Conservation (phyloP, 1,140 invertebrate species). For the Olivierus martensii region DNA sequence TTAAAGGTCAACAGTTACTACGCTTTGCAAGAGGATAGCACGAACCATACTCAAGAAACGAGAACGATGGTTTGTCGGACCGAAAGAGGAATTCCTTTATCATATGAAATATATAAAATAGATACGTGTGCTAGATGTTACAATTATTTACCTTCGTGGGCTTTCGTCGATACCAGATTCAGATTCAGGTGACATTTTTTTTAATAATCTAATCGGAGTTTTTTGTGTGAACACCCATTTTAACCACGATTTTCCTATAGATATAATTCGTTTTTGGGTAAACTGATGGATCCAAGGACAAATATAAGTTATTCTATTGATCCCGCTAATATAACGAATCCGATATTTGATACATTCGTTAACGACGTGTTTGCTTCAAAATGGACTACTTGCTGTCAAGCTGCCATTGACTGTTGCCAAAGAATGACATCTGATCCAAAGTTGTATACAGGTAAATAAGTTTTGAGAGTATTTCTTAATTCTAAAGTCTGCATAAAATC, state of each 20-base stretch:
- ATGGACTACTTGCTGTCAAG: constrained; percentile 11
- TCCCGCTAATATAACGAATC: constrained; percentile 1
- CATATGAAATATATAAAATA: constrained; percentile 12
- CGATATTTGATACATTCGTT: constrained; percentile 7
- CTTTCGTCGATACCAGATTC: constrained; percentile 5
- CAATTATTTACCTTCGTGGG: constrained; percentile 14
- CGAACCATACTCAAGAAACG: too few relatives aligned
- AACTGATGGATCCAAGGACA: too few relatives aligned
- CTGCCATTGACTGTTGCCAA: constrained; percentile 8
- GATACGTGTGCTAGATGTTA: constrained; percentile 21
- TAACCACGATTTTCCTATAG: too few relatives aligned
- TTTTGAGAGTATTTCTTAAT: too few relatives aligned
- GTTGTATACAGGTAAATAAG: too few relatives aligned
- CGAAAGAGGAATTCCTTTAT: constrained; percentile 8
- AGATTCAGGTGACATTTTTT: constrained; percentile 14
- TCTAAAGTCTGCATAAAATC: too few relatives aligned
- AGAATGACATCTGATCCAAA: constrained; percentile 2
- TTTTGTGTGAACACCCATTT: too few relatives aligned
- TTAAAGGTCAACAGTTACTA: too few relatives aligned
- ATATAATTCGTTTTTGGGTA: too few relatives aligned
- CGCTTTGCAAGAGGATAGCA: too few relatives aligned
- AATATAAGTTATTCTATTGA: background rate
- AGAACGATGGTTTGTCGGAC: constrained; percentile 9
- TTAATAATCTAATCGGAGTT: too few relatives aligned
- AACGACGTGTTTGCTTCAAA: constrained; percentile 6